phyloP scores from a whole-genome alignment of 2,113 vertebrate genomes.

The Proteles cristata region DNA sequence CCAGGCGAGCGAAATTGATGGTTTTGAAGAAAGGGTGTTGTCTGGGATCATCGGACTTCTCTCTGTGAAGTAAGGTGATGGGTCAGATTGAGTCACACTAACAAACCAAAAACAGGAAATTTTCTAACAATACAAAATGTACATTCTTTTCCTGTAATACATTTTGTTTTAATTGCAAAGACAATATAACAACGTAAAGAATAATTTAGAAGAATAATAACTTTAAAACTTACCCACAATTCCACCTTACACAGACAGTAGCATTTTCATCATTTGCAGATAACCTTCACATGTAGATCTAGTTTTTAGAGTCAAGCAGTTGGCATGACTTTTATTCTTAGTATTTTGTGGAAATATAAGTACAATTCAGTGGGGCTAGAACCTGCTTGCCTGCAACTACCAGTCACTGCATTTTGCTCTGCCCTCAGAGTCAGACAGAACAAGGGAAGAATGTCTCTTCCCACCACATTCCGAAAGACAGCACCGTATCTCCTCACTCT shows the following conservation, averaged over 20 bases:
- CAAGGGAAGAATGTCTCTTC: not conserved
- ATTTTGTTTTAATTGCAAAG: conserved; percentile 3
- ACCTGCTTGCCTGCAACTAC: not conserved
- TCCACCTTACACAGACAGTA: not conserved
- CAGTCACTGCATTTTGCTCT: not conserved
- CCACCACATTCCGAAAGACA: not conserved
- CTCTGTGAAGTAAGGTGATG: conserved; percentile 84
- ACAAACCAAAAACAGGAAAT: not conserved
- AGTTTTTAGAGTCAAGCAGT: not conserved
- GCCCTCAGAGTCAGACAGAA: not conserved
- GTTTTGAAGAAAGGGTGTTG: conserved; percentile 94
- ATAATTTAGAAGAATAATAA: not conserved
- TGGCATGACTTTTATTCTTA: not conserved
- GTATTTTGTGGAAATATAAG: not conserved
- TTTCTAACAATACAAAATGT: not conserved
- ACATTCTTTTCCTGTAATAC: not conserved
- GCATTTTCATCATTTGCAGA: not conserved
- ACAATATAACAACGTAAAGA: not conserved
- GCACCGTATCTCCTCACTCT: not conserved
- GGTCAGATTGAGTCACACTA: not conserved
- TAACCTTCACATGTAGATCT: not conserved
- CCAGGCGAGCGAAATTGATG: conserved; percentile 94
- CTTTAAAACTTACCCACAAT: not conserved
- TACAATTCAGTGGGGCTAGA: not conserved
- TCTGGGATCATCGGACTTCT: conserved; percentile 90